Evolutionary conservation across 2,797 vertebrate species (phyloP).

Genomic region (Pristis pectinata): DNA sequence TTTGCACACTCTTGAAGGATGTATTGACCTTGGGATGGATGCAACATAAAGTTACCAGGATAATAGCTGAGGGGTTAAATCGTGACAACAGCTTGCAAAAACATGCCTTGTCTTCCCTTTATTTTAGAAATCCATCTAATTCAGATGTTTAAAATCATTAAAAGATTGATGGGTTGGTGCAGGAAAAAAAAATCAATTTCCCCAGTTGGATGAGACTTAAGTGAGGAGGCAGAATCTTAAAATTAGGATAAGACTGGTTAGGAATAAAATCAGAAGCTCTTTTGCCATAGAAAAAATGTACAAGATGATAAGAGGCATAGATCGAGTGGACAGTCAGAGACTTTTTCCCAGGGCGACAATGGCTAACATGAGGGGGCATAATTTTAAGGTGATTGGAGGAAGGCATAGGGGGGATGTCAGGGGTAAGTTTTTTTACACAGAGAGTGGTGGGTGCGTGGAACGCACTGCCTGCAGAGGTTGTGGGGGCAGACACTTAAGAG

Average conservation of each 20-base stretch:
- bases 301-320: no score
- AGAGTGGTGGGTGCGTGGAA: no score
- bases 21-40: neutral
- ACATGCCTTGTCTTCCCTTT: neutral
- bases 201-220: neutral
- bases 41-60: neutral
- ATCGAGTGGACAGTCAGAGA: no score
- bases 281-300: no score
- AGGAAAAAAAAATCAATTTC: neutral
- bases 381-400: no score
- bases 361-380: no score
- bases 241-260: neutral
- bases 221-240: neutral
- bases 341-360: no score
- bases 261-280: neutral
- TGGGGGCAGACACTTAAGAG: no score
- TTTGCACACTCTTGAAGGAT: neutral
- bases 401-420: no score
- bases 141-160: neutral
- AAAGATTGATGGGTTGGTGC: neutral
- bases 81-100: neutral
- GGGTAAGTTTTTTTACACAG: no score
- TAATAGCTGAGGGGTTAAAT: neutral
- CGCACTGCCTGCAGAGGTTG: no score
- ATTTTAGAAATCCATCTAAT: neutral